Percentiles rank a stretch among this genome's conserved stretches.
These are phyloP conservation scores for Auanema sp. DNA, from an alignment of 2,888 invertebrate genomes.

Conservation along the genomic window DNA sequence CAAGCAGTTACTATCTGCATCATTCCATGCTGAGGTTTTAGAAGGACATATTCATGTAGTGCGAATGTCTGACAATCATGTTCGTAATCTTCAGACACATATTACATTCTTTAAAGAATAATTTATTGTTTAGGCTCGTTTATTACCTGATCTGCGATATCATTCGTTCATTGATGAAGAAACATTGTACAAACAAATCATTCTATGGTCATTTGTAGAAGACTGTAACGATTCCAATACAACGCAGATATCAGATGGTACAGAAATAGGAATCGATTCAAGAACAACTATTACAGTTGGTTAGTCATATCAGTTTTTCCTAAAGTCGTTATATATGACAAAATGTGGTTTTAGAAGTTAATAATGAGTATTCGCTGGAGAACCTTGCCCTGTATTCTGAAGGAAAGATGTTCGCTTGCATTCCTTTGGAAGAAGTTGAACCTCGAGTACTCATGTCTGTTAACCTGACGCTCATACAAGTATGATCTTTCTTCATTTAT, in stretches of 20 bases:
- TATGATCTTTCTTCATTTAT: constrained; percentile 6
- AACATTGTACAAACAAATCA: constrained; percentile 36
- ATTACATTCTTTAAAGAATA: background rate
- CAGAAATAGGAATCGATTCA: constrained; percentile 44
- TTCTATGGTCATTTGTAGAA: constrained; percentile 49
- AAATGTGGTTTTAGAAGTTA: background rate
- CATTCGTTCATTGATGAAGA: constrained; percentile 27
- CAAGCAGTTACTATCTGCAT: constrained; percentile 36
- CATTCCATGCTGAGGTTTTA: constrained; percentile 45
- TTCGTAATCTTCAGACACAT: background rate
- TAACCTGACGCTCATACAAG: constrained; percentile 33
- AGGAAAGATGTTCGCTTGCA: constrained; percentile 39
- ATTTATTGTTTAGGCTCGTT: constrained; percentile 28
- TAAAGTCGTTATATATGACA: background rate
- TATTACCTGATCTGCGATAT: constrained; percentile 50
- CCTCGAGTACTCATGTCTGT: constrained; percentile 35
- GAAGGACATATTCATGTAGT: constrained; percentile 50
- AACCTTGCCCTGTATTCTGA: constrained; percentile 37
- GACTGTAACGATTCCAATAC: constrained; percentile 24
- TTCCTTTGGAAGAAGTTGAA: constrained; percentile 36
- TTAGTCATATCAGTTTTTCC: constrained; percentile 10
- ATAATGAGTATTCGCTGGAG: constrained; percentile 26
- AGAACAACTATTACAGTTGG: constrained; percentile 40
- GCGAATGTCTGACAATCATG: constrained; percentile 31
- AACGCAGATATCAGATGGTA: constrained; percentile 27